phyloP scores from a whole-genome alignment of 1,140 invertebrate genomes.

The Hirudo medicinalis region DNA sequence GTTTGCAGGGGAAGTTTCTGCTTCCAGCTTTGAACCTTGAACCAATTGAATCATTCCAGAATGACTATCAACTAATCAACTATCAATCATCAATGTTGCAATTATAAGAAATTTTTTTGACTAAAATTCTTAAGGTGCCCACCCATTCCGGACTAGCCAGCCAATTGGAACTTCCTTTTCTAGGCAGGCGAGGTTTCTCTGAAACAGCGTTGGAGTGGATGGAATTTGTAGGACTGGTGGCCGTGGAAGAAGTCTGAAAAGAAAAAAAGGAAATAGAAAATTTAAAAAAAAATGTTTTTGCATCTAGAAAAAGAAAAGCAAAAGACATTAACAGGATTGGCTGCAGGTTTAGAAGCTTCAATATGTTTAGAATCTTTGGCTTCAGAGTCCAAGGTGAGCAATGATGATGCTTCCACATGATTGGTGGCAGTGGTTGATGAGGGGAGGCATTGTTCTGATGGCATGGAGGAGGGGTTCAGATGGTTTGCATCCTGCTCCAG shows the following conservation, averaged over 20 bases:
- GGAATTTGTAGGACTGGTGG: slow-evolving; percentile 13
- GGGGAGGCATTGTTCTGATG: no score
- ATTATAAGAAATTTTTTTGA: no score
- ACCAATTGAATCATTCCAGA: neutral
- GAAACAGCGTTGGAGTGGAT: slow-evolving; percentile 6
- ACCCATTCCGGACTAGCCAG: slow-evolving; percentile 22
- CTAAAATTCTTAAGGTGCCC: neutral
- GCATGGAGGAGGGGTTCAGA: no score
- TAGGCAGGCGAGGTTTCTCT: neutral
- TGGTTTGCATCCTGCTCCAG: slow-evolving; percentile 11
- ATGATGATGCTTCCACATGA: no score
- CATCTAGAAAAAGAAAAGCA: no score
- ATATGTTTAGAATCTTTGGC: neutral
- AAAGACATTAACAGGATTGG: no score
- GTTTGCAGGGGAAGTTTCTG: slow-evolving; percentile 91
- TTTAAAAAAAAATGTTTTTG: neutral
- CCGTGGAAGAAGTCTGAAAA: neutral
- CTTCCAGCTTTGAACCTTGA: slow-evolving; percentile 72
- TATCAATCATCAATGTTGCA: no score
- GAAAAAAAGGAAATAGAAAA: neutral
- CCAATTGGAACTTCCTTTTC: slow-evolving; percentile 11
- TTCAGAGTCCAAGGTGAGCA: neutral
- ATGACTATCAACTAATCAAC: no score
- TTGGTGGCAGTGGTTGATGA: no score
- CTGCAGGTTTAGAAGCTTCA: no score